Conservation (phyloP, 2,888 invertebrate genomes). For the Hecatera dysodea region DNA sequence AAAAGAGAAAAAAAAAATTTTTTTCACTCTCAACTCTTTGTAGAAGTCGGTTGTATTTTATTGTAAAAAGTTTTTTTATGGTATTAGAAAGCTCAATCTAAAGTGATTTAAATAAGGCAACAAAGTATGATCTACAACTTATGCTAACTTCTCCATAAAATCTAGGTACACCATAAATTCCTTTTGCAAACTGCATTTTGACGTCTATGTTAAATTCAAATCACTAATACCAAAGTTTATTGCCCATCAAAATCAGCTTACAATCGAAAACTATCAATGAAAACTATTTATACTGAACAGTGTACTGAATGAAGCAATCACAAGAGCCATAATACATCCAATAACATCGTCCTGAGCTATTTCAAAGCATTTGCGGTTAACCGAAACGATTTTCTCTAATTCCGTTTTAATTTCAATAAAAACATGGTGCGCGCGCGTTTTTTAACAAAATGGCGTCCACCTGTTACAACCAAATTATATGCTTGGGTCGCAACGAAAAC, state of each 20-base stretch:
- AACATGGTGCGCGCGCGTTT: constrained; percentile 68
- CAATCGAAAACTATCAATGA: constrained; percentile 56
- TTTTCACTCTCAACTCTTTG: too few species aligned
- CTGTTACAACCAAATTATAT: constrained; percentile 80
- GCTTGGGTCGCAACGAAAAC: constrained; percentile 52
- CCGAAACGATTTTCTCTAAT: constrained; percentile 83
- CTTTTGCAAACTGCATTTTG: constrained; percentile 12
- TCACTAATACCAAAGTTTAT: constrained; percentile 42
- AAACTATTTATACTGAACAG: constrained; percentile 40
- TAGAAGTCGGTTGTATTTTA: too few species aligned
- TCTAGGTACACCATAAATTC: constrained; percentile 11
- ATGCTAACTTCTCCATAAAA: constrained; percentile 12
- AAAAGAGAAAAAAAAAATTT: too few species aligned
- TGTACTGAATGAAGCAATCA: constrained; percentile 63
- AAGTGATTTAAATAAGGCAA: background rate
- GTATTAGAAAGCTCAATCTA: background rate
- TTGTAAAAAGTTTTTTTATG: background rate
- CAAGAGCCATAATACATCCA: constrained; percentile 48
- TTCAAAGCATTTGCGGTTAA: constrained; percentile 80
- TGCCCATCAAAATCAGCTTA: constrained; percentile 38
- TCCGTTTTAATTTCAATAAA: constrained; percentile 84
- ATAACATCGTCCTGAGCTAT: constrained; percentile 65
- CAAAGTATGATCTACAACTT: background rate
- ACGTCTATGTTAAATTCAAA: constrained; percentile 32
- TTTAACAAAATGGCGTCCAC: constrained; percentile 72